These are phyloP conservation scores for Drosophila phalerata DNA, from an alignment of 2,888 invertebrate species.

Conservation along the genomic window DNA sequence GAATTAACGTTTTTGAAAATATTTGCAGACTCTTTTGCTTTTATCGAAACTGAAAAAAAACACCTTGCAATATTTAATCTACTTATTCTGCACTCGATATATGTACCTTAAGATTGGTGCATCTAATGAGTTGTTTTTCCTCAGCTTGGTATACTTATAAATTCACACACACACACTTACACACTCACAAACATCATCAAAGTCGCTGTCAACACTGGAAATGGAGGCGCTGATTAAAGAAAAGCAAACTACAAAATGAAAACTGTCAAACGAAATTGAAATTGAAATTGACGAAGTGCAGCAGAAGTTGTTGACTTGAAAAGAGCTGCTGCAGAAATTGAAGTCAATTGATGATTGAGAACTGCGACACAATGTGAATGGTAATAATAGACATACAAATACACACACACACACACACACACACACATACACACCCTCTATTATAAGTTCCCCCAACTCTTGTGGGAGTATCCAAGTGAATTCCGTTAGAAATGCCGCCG, in stretches of 20 bases:
- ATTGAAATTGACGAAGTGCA: constrained; percentile 64
- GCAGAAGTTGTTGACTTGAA: constrained; percentile 52
- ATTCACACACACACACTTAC: background rate
- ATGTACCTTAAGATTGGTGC: constrained; percentile 4
- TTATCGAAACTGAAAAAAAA: too few species aligned
- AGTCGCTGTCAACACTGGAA: constrained; percentile 44
- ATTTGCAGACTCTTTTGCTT: too few species aligned
- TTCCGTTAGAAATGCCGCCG: constrained; percentile 57
- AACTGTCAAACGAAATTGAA: constrained; percentile 56
- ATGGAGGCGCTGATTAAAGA: constrained; percentile 37
- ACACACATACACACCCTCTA: background rate
- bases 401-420: constrained; percentile 5
- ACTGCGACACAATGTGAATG: constrained; percentile 58
- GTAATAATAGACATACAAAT: constrained; percentile 53
- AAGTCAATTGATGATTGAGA: constrained; percentile 78
- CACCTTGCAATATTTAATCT: too few species aligned
- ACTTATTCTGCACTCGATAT: too few species aligned
- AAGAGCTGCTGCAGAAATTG: constrained; percentile 67
- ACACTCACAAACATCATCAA: constrained; percentile 12
- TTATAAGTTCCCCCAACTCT: constrained; percentile 5
- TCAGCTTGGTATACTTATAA: background rate
- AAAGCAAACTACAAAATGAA: constrained; percentile 30
- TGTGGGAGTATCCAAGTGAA: constrained; percentile 22
- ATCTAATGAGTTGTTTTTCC: constrained; percentile 15
- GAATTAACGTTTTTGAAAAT: background rate